Base-by-base conservation (phyloP, 2,888 invertebrate species). In the Eumerus sabulonum region DNA sequence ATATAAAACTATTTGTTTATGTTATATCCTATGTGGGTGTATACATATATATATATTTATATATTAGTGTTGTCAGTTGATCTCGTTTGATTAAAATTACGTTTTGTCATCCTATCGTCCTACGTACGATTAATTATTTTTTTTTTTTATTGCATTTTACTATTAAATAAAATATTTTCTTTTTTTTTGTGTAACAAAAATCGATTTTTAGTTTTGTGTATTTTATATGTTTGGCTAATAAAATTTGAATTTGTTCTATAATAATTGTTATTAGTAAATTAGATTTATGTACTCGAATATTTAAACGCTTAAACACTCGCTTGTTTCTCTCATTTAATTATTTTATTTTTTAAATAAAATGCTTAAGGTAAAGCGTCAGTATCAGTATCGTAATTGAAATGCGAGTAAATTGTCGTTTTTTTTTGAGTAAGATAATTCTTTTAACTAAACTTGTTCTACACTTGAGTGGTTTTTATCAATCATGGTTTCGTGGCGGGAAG, bases 201-300 rank as follows among this genome's bases (percentile, higher is more conserved):
- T 27, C 27, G 2, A 7, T 27, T 7, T 40, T 60, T 73, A 70
- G 57, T 81, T 81, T 64, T 60, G 42, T 72, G 9, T n/a, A n/a
- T 71, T 70, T 60, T 72, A 40, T n/a, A n/a, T 71, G 76, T 60
- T 81, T 81, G 62, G 76, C 81, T 81, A 81, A 81, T 81, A 76
- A 76, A 81, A 71, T 76, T 76, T 81, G 66, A 81, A 76, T 76
- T 81, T 76, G 60, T 44, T 76, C 81, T 81, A 81, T 74, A 76
- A 71, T 81, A 73, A 66, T 71, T 81, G 60, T 56, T 74, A 74
- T 81, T 79, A 74, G 71, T 81, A 76, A 70, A 81, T 67, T 27
- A 27, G 27, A 27, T 51, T 64, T 66, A 70, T 76, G 60, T 53
- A 40, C 11, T 40, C n/a, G 27, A 4, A 7, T 27, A 27, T n/a